phyloP scores from a whole-genome alignment of 1,140 invertebrate species.

The Nylanderia fulva region DNA sequence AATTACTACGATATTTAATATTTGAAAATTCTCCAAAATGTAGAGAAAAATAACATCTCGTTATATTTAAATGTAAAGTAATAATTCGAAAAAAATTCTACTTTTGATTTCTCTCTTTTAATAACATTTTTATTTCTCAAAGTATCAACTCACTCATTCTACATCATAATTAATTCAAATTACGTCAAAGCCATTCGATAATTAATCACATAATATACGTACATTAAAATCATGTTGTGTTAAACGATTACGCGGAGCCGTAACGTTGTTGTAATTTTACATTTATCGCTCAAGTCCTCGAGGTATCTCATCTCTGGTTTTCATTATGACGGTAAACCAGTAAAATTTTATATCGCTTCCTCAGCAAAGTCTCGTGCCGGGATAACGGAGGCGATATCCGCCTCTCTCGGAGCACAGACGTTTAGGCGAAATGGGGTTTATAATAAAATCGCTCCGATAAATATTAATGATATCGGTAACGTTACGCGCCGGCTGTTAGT shows the following conservation, averaged over 20 bases:
- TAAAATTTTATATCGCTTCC: conserved; percentile 52
- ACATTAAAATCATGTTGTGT: neutral
- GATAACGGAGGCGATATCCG: conserved; percentile 41
- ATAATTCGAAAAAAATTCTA: neutral
- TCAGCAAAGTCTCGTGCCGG: neutral
- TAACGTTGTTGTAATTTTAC: conserved; percentile 14
- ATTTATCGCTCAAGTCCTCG: conserved; percentile 34
- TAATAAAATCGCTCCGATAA: conserved; percentile 61
- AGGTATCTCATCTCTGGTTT: conserved; percentile 14
- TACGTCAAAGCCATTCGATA: neutral
- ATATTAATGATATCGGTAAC: conserved; percentile 53
- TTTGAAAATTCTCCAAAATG: neutral
- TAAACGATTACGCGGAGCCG: conserved; percentile 5
- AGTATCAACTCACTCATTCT: neutral
- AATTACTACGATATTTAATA: neutral
- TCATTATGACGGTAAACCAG: conserved; percentile 44
- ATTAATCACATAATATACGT: neutral
- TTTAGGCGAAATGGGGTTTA: conserved; percentile 47
- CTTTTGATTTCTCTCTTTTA: neutral
- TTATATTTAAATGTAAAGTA: neutral
- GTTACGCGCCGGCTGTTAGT: conserved; percentile 19
- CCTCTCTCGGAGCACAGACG: conserved; percentile 5
- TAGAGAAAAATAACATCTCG: neutral
- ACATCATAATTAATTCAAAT: neutral
- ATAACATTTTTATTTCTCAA: neutral